Evolutionary conservation across 1,140 invertebrate genomes (phyloP).

Genomic region (Drosophila willistoni): DNA sequence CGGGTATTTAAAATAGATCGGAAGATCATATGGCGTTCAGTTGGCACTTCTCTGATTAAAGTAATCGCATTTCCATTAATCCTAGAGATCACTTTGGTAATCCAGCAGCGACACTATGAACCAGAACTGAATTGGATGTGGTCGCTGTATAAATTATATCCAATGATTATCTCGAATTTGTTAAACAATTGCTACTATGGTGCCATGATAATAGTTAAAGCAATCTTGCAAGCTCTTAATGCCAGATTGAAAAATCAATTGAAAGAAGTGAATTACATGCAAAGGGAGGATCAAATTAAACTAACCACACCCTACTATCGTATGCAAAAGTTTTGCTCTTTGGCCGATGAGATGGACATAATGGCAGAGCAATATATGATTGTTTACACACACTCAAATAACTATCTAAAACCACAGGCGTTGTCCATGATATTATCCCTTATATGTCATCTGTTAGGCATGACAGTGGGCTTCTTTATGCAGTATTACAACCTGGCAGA

Average conservation of each 20-base stretch:
- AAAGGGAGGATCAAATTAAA: constrained; percentile 35
- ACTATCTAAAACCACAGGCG: constrained; percentile 57
- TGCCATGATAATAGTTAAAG: constrained; percentile 56
- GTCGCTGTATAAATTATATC: constrained; percentile 63
- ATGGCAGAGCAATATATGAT: constrained; percentile 49
- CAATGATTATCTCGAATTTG: constrained; percentile 63
- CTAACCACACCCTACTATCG: constrained; percentile 61
- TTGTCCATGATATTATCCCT: constrained; percentile 65
- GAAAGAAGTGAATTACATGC: constrained; percentile 61
- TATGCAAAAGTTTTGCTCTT: constrained; percentile 60
- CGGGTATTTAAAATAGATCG: constrained; percentile 29
- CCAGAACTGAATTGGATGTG: constrained; percentile 50
- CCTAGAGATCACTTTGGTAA: constrained; percentile 52
- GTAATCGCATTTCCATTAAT: constrained; percentile 53
- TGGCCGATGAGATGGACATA: constrained; percentile 68
- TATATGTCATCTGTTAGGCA: constrained; percentile 71
- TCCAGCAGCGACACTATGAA: constrained; percentile 52
- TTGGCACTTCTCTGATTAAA: constrained; percentile 51
- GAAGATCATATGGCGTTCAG: constrained; percentile 26
- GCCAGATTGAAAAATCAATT: constrained; percentile 33
- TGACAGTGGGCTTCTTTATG: constrained; percentile 67
- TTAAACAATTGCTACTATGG: constrained; percentile 72
- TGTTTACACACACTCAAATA: constrained; percentile 45
- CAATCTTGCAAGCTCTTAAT: constrained; percentile 58
- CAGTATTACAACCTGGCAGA: constrained; percentile 69